phyloP scores from a whole-genome alignment of 2,797 vertebrate species.

The Acanthornis magna region DNA sequence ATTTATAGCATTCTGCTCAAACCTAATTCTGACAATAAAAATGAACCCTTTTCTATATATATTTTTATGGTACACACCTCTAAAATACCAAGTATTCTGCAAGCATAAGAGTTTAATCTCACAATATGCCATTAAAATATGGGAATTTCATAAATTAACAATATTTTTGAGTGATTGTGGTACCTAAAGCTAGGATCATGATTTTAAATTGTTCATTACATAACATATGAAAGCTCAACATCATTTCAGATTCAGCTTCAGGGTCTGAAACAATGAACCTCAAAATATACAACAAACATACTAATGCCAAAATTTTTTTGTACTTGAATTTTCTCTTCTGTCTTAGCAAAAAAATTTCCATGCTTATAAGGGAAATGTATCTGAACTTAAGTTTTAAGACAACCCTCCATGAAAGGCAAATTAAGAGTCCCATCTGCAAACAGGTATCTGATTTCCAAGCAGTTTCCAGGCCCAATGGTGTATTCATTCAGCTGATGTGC shows the following conservation, averaged over 20 bases:
- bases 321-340: background rate
- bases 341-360: background rate
- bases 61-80: background rate
- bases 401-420: background rate
- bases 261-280: background rate
- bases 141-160: background rate
- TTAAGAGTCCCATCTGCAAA: background rate
- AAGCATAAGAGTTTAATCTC: background rate
- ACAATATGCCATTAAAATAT: background rate
- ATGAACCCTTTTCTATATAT: background rate
- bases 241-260: background rate
- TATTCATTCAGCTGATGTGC: background rate
- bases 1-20: background rate
- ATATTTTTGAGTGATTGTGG: background rate
- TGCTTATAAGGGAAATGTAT: background rate
- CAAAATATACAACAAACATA: background rate
- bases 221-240: background rate
- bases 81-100: background rate
- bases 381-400: background rate
- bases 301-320: background rate
- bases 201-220: background rate
- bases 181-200: background rate
- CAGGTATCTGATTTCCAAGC: background rate
- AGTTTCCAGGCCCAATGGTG: background rate
- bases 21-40: background rate